Evolutionary conservation across 1,140 invertebrate genomes (phyloP).

Genomic region (Euwallacea fornicatus): DNA sequence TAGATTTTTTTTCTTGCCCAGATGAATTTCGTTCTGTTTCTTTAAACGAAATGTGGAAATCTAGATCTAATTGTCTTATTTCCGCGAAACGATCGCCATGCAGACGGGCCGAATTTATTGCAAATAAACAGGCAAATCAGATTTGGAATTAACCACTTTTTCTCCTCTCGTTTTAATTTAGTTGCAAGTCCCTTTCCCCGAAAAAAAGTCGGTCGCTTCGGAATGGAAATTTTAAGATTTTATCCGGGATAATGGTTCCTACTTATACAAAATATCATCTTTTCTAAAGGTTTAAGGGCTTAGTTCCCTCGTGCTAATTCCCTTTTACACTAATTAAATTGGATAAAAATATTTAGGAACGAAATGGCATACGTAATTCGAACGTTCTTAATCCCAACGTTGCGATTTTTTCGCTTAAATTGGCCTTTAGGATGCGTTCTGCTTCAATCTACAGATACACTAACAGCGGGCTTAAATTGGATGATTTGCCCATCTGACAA

Average conservation of each 20-base stretch:
- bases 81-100: neutral
- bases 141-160: neutral
- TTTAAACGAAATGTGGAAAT: neutral
- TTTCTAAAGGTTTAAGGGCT: too few species aligned
- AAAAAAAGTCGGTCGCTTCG: neutral
- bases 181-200: neutral
- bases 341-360: too few species aligned
- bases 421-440: too few species aligned
- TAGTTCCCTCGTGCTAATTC: too few species aligned
- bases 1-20: neutral
- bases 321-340: too few species aligned
- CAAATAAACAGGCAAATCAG: neutral
- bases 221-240: neutral
- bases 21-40: neutral
- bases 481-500: neutral
- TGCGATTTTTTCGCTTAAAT: too few species aligned
- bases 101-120: neutral
- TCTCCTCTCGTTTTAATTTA: neutral
- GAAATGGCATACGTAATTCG: too few species aligned
- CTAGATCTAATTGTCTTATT: neutral
- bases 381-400: too few species aligned
- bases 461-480: neutral
- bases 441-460: neutral
- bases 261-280: too few species aligned
- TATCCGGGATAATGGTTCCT: too few species aligned